Percentiles rank a stretch among this genome's conserved stretches.
These are phyloP conservation scores for Papilio glaucus DNA, from an alignment of 1,140 invertebrate species.

Conservation along the genomic window DNA sequence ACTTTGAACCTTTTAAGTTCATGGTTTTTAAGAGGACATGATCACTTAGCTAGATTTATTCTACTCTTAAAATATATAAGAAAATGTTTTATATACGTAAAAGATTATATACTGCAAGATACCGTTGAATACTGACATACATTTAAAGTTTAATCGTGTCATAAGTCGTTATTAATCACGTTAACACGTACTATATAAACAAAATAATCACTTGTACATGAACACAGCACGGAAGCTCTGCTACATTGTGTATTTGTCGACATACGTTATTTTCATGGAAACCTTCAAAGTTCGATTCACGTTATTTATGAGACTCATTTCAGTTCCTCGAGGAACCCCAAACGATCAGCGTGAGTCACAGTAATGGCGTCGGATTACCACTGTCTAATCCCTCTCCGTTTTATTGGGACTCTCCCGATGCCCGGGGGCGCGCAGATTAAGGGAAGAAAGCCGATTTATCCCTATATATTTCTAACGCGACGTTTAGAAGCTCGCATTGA, in stretches of 20 bases:
- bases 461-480: constrained; percentile 12
- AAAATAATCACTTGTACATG: no score
- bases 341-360: constrained; percentile 7
- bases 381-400: constrained; percentile 29
- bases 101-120: no score
- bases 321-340: constrained; percentile 9
- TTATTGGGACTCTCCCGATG: constrained; percentile 19
- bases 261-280: not conserved
- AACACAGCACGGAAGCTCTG: no score
- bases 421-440: constrained; percentile 15
- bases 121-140: no score
- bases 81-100: no score
- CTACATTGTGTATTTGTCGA: no score
- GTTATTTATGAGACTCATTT: constrained; percentile 14
- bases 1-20: no score
- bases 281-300: not conserved
- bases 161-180: no score
- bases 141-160: no score
- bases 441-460: constrained; percentile 25
- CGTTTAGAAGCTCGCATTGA: constrained; percentile 10
- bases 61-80: not conserved
- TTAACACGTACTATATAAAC: no score
- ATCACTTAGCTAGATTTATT: not conserved
- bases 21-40: no score
- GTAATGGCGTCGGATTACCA: constrained; percentile 31